A percentile compares a stretch with the other conserved stretches of the same genome.
These are phyloP conservation scores for Syndactyla subalaris DNA, from an alignment of 2,797 vertebrate genomes.

Conservation along the genomic window DNA sequence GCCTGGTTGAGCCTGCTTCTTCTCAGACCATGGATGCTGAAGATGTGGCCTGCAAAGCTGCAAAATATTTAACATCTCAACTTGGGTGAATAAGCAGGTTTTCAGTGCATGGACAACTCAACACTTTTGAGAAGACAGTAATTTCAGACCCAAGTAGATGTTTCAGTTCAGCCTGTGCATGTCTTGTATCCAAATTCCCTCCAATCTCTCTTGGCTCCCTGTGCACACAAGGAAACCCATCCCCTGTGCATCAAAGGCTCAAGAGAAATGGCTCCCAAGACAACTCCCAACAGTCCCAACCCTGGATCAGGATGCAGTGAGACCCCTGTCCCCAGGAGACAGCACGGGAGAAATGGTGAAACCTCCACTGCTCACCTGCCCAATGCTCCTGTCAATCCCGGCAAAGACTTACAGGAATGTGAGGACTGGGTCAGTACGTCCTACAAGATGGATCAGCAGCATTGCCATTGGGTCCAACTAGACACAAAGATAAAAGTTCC, in stretches of 20 bases:
- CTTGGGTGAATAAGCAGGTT: not conserved
- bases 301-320: not conserved
- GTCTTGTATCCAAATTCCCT: not conserved
- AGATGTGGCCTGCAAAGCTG: not conserved
- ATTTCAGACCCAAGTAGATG: not conserved
- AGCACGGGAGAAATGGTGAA: fast-evolving
- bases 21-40: not conserved
- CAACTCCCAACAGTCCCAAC: not conserved
- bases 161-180: not conserved
- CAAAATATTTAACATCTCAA: not conserved
- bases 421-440: not conserved
- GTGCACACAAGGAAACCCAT: not conserved
- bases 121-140: not conserved
- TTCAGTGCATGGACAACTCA: not conserved
- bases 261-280: not conserved
- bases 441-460: not conserved
- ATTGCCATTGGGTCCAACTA: fast-evolving
- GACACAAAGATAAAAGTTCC: not conserved
- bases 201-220: not conserved
- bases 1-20: not conserved
- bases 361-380: not conserved
- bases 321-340: not conserved
- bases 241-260: not conserved
- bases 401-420: not conserved
- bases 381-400: not conserved